Evolutionary conservation across 1,140 invertebrate species (phyloP), one percentile per base, ranked within the genome.

Genomic region (Drosophila lowei): DNA sequence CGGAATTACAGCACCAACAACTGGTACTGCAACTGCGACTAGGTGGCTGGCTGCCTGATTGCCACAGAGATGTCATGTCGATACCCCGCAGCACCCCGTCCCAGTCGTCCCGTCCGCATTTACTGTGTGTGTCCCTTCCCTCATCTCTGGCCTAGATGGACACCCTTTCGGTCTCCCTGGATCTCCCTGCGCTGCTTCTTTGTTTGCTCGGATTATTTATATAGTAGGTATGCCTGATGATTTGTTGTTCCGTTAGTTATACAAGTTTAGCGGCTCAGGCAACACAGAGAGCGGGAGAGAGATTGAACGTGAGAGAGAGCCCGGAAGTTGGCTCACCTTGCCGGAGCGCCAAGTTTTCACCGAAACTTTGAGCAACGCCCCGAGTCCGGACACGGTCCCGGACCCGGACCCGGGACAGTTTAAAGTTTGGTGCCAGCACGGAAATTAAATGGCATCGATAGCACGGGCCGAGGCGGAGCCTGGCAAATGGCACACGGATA

Each of bases 361-460:
- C 11, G 15, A 21, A 67, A 73, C 73, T 78, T 77, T 72, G 56
- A 53, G 48, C 28, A 73, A 73, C 50, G 57, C 56, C 67, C 54
- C 23, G n/a, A 23, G 8, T 28, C 6, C 1, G 28, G 28, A 28
- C 5, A 30, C n/a, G n/a, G n/a, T n/a, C n/a, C 28, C 28, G 28
- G 6, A 30, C 28, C 7, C 30, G 30, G 30, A 9, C 9, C 28
- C 11, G 13, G 50, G 57, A 34, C 18, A 59, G 55, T 48, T 75
- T 59, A 79, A 79, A 79, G 71, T 79, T 79, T 50, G 68, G 28
- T 56, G 47, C 72, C 50, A 75, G 63, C 72, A 72, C 81, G 81
- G 83, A 86, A 86, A 86, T 86, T 86, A 88, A 88, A 86, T 86
- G 77, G 66, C 81, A 86, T 86, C 73, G 72, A 77, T 79, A 38